These are phyloP conservation scores for Syngnathus rostellatus DNA, from an alignment of 2,797 vertebrate genomes.

Conservation along the genomic window DNA sequence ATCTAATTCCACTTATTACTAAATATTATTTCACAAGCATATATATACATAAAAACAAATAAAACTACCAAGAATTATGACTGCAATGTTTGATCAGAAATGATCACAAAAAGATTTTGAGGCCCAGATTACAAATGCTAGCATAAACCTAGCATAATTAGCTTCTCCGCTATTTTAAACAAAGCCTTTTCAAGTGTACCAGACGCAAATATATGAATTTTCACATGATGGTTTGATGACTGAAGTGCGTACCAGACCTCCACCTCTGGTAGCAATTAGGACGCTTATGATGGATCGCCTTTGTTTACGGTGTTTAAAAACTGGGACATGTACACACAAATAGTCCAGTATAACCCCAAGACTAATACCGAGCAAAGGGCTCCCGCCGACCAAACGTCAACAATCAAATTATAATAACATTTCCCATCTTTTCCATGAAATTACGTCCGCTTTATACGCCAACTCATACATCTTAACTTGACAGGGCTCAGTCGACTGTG, in stretches of 20 bases:
- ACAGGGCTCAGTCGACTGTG: slow-evolving; percentile 72
- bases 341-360: slow-evolving; percentile 56
- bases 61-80: not conserved
- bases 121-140: not conserved
- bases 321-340: slow-evolving; percentile 66
- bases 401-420: slow-evolving; percentile 75
- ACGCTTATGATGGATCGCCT: slow-evolving; percentile 73
- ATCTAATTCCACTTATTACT: not conserved
- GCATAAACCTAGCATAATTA: slow-evolving; percentile 23
- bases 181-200: not conserved
- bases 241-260: slow-evolving; percentile 22
- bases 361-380: slow-evolving; percentile 52
- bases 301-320: slow-evolving; percentile 76
- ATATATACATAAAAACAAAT: not conserved
- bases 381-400: slow-evolving; percentile 44
- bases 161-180: slow-evolving; percentile 29
- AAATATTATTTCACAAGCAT: not conserved
- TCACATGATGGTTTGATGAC: slow-evolving; percentile 30
- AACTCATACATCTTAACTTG: slow-evolving; percentile 73
- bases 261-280: slow-evolving; percentile 72
- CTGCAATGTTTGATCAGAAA: not conserved
- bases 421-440: slow-evolving; percentile 76
- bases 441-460: slow-evolving; percentile 65
- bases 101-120: not conserved
- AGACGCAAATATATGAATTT: not conserved